Percentiles rank a stretch among this genome's conserved stretches.
Evolutionary conservation across 2,888 invertebrate genomes (phyloP).

Genomic region (Philereme transversata): DNA sequence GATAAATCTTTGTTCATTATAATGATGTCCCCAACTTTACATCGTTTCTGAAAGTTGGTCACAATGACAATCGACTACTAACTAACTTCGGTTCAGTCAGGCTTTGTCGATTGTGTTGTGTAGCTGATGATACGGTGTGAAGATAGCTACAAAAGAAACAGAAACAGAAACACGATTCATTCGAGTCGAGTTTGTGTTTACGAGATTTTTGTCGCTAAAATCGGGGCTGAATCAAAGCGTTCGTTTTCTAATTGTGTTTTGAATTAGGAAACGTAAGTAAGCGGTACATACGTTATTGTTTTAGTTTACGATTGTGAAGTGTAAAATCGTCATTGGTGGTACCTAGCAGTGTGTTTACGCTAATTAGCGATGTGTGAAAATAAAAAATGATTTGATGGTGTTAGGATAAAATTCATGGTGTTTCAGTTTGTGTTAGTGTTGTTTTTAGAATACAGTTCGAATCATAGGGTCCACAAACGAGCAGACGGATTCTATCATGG

Average conservation of each 20-base stretch:
- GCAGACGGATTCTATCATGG: constrained; percentile 84
- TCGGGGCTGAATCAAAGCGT: constrained; percentile 34
- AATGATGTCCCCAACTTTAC: constrained; percentile 5
- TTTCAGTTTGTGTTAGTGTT: constrained; percentile 72
- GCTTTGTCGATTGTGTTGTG: constrained; percentile 2
- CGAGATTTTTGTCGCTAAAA: constrained; percentile 55
- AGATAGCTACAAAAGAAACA: constrained; percentile 23
- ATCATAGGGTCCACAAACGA: constrained; percentile 84
- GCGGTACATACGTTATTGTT: constrained; percentile 33
- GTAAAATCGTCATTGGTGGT: constrained; percentile 66
- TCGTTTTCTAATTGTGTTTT: constrained; percentile 29
- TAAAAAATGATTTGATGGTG: constrained; percentile 76
- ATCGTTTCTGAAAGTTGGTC: constrained; percentile 39
- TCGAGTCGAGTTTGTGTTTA: constrained; percentile 70
- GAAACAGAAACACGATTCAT: too few relatives aligned
- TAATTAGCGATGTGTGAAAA: constrained; percentile 80
- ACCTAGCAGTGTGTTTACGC: constrained; percentile 77
- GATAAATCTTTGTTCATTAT: too few relatives aligned
- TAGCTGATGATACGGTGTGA: constrained; percentile 1
- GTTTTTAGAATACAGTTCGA: constrained; percentile 76
- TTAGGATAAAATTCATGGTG: constrained; percentile 79
- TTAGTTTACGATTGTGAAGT: constrained; percentile 72
- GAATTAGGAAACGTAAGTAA: constrained; percentile 9
- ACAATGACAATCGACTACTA: constrained; percentile 11
- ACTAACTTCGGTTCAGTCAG: constrained; percentile 16